Conservation (phyloP, 2,113 vertebrate genomes). For the Smithornis capensis region DNA sequence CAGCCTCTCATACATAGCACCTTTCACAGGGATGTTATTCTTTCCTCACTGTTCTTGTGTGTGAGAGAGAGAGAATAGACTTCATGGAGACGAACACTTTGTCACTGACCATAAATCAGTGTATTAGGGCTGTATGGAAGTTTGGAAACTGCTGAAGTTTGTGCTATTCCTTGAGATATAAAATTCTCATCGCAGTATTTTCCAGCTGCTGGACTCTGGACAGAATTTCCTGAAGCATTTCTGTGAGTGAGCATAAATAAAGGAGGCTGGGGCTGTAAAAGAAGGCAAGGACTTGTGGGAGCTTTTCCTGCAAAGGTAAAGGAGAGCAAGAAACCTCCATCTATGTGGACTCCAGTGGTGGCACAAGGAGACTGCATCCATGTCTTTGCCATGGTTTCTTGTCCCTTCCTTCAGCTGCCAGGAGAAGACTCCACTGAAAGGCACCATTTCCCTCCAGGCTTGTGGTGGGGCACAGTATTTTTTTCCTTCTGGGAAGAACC, state of each 20-base stretch:
- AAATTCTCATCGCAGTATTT: background rate
- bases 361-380: background rate
- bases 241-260: background rate
- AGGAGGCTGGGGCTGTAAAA: background rate
- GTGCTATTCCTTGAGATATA: background rate
- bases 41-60: background rate
- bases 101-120: background rate
- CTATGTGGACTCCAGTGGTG: no score
- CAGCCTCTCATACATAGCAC: background rate
- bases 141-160: background rate
- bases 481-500: background rate
- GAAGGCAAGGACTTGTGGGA: background rate
- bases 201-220: background rate
- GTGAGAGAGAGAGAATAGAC: background rate
- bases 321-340: background rate
- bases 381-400: background rate
- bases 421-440: background rate
- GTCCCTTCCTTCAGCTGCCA: accelerated
- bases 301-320: background rate
- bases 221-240: background rate
- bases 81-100: background rate
- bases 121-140: background rate
- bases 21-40: background rate
- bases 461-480: no score
- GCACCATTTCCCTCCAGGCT: background rate